Evolutionary conservation across 1,140 invertebrate genomes (phyloP).

Genomic region (Steinernema feltiae): DNA sequence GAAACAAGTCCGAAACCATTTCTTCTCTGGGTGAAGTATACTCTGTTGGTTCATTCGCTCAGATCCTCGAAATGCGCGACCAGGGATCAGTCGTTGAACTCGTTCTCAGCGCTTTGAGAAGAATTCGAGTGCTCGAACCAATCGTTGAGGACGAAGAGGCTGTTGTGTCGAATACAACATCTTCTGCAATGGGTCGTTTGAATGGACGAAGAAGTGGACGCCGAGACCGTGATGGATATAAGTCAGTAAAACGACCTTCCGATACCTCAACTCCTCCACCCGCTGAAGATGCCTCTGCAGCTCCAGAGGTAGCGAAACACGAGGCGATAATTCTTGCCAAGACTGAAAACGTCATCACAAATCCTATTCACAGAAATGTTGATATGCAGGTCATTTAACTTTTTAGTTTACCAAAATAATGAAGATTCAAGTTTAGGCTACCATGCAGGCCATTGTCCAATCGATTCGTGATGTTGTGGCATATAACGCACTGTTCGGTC

Average conservation of each 20-base stretch:
- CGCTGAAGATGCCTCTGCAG: too few relatives aligned
- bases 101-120: constrained; percentile 38
- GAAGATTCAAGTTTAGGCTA: constrained; percentile 37
- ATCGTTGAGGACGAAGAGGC: constrained; percentile 27
- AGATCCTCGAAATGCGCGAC: constrained; percentile 95
- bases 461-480: constrained; percentile 67
- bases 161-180: constrained; percentile 6
- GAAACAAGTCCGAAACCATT: constrained; percentile 66
- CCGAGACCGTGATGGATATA: background rate
- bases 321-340: constrained; percentile 77
- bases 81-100: constrained; percentile 70
- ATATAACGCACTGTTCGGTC: constrained; percentile 48
- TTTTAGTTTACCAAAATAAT: background rate
- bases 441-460: constrained; percentile 67
- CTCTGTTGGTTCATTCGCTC: constrained; percentile 86
- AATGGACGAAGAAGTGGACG: constrained; percentile 36
- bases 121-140: constrained; percentile 44
- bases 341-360: constrained; percentile 84
- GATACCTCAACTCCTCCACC: background rate
- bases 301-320: constrained; percentile 11
- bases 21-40: constrained; percentile 79
- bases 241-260: background rate
- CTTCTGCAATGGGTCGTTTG: constrained; percentile 14
- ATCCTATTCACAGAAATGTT: constrained; percentile 81
- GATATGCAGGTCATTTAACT: constrained; percentile 74